phyloP scores from a whole-genome alignment of 37 sponge, comb jelly and placozoan species.

The Axinella damicornis region DNA sequence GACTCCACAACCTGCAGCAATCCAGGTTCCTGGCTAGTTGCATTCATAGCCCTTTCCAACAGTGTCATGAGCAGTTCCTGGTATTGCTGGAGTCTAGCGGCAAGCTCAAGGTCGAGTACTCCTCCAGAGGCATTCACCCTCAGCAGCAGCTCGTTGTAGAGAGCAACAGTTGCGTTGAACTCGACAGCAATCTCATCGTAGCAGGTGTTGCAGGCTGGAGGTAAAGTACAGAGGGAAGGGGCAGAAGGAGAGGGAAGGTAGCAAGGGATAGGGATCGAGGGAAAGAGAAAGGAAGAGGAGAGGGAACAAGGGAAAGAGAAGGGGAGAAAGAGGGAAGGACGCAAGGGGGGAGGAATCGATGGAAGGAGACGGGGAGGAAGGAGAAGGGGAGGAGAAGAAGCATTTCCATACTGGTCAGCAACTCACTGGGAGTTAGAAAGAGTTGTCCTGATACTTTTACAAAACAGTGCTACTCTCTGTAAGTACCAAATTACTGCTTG shows the following conservation, averaged over 20 bases:
- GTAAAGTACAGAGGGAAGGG: background rate
- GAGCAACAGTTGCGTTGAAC: background rate
- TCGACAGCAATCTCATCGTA: background rate
- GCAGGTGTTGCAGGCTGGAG: slow-evolving; percentile 32
- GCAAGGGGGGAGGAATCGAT: no score
- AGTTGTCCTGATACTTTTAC: background rate
- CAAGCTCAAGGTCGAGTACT: background rate
- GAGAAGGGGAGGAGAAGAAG: no score
- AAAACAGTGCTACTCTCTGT: no score
- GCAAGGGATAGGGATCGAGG: no score
- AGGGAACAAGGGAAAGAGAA: no score
- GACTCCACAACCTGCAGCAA: background rate
- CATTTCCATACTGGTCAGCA: no score
- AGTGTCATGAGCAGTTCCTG: background rate
- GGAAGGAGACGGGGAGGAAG: no score
- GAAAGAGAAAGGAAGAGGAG: no score
- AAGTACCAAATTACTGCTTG: no score
- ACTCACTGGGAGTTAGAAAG: no score
- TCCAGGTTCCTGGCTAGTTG: background rate
- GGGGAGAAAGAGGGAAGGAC: no score
- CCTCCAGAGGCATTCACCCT: background rate
- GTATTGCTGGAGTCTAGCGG: background rate
- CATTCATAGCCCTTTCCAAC: slow-evolving; percentile 6
- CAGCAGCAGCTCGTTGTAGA: slow-evolving; percentile 1
- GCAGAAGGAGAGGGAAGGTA: background rate